Conservation (phyloP, 2,113 vertebrate genomes). For the Myotis brandtii region DNA sequence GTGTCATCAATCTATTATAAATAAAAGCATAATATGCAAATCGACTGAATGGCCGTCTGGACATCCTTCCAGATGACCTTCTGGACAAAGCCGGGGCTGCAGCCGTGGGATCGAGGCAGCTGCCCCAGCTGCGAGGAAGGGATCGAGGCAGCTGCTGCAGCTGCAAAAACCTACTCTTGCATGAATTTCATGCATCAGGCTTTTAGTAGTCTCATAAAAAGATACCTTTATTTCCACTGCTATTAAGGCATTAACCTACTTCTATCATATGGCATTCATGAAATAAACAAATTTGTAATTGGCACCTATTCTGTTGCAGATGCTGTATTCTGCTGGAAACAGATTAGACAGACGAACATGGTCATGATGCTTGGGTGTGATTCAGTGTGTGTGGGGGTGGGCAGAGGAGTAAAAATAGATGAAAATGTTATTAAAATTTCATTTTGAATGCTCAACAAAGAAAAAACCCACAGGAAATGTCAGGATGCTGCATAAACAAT, state of each 20-base stretch:
- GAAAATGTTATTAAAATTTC: neutral
- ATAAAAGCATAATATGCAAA: too few relatives aligned
- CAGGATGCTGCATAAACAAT: neutral
- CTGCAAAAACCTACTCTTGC: too few relatives aligned
- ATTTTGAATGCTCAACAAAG: neutral
- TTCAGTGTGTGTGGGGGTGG: rapidly evolving
- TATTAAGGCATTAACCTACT: neutral
- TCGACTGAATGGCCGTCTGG: too few relatives aligned
- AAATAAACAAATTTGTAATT: neutral
- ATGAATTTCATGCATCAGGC: too few relatives aligned
- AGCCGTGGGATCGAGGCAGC: too few relatives aligned
- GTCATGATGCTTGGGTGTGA: neutral
- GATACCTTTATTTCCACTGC: neutral
- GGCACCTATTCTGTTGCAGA: neutral
- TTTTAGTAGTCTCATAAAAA: neutral
- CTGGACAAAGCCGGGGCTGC: too few relatives aligned
- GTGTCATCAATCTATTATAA: neutral
- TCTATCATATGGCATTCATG: neutral
- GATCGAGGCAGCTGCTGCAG: too few relatives aligned
- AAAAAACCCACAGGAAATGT: neutral
- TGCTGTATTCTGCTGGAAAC: neutral
- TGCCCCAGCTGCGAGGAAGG: too few relatives aligned
- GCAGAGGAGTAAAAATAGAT: neutral
- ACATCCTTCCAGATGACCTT: too few relatives aligned
- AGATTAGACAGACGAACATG: neutral